A percentile compares a stretch with the other conserved stretches of the same genome.
Evolutionary conservation across 2,113 vertebrate species (phyloP).

Genomic region (Python bivittatus): DNA sequence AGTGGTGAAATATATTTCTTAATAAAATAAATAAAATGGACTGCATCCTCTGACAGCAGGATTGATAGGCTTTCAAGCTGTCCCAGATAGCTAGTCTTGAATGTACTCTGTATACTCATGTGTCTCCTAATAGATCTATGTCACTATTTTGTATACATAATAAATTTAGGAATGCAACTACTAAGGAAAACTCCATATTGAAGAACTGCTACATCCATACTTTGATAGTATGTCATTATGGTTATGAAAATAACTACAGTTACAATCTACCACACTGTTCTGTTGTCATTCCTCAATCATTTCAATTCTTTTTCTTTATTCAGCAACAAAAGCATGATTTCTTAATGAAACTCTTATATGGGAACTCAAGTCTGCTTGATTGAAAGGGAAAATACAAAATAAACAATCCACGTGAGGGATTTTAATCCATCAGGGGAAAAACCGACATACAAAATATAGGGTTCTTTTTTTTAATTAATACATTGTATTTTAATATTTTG

Average conservation of each 20-base stretch:
- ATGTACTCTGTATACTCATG: background rate
- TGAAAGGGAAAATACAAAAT: background rate
- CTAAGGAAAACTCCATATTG: background rate
- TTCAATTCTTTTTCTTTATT: background rate
- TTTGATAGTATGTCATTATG: background rate
- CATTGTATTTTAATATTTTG: background rate
- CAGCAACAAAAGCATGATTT: background rate
- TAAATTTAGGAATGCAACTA: background rate
- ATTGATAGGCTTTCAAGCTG: background rate
- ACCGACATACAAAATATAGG: background rate
- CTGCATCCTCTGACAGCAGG: background rate
- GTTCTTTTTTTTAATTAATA: background rate
- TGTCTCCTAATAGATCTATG: background rate
- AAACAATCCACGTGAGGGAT: background rate
- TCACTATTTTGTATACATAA: background rate
- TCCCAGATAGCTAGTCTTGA: background rate
- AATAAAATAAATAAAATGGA: background rate
- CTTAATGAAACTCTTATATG: background rate
- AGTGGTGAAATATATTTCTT: background rate
- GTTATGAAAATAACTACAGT: background rate
- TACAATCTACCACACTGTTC: background rate
- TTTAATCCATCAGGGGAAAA: background rate
- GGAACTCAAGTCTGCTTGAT: background rate
- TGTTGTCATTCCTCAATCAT: background rate
- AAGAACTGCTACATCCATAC: background rate